Conservation (phyloP, 2,888 invertebrate species). For the Trissolcus brochymenae region DNA sequence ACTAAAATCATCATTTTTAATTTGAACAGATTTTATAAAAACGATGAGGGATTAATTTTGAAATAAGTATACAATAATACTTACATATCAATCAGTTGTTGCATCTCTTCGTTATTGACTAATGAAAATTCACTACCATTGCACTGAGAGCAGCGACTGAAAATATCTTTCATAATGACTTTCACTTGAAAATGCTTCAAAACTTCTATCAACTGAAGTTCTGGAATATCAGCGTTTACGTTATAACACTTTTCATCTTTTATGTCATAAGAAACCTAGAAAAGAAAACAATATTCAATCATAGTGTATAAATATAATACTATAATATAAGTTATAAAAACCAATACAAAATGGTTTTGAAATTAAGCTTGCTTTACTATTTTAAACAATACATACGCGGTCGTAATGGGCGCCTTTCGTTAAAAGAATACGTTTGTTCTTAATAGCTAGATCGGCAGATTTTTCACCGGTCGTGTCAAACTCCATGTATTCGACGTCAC, state of each 20-base stretch:
- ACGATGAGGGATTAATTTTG: no score
- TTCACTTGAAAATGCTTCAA: conserved; percentile 82
- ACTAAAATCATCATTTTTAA: neutral
- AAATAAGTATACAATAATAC: neutral
- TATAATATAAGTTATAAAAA: neutral
- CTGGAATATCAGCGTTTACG: conserved; percentile 78
- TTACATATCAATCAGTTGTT: conserved; percentile 66
- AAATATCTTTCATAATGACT: conserved; percentile 81
- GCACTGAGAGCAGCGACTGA: conserved; percentile 83
- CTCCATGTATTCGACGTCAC: conserved; percentile 79
- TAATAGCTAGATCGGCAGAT: conserved; percentile 77
- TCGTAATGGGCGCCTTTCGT: conserved; percentile 78
- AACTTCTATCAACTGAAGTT: conserved; percentile 83
- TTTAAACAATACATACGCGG: conserved; percentile 68
- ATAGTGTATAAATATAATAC: neutral
- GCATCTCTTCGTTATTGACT: conserved; percentile 75
- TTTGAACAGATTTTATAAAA: no score
- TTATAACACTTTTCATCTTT: conserved; percentile 75
- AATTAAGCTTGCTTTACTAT: no score
- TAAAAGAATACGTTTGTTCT: conserved; percentile 79
- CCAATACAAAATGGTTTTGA: no score
- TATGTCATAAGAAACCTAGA: conserved; percentile 73
- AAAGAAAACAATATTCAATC: conserved; percentile 64
- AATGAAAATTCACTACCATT: conserved; percentile 77
- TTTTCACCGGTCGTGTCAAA: conserved; percentile 77